Conservation (phyloP, 2,113 vertebrate species). For the Zosterops hypoxanthus region DNA sequence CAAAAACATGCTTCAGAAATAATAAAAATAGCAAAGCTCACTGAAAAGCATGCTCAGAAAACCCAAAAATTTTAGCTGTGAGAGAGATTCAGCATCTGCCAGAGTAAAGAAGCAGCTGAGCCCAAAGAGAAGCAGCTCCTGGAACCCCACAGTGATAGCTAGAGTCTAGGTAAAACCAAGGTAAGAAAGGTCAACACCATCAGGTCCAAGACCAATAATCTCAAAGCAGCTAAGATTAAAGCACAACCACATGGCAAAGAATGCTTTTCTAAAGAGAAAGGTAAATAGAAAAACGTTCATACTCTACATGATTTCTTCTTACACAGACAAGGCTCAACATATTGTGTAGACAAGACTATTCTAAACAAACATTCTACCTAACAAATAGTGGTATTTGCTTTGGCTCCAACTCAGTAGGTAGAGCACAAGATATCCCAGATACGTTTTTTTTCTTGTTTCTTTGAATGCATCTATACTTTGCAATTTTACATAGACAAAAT, state of each 20-base stretch:
- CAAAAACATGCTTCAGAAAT: neutral
- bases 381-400: neutral
- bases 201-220: neutral
- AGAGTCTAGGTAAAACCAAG: neutral
- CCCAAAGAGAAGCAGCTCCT: neutral
- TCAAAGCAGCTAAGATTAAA: neutral
- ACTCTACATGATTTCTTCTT: neutral
- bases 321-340: neutral
- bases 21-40: slow-evolving; percentile 5
- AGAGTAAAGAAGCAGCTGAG: neutral
- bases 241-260: neutral
- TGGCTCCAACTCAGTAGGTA: neutral
- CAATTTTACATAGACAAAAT: neutral
- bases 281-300: neutral
- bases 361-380: neutral
- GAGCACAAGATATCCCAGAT: neutral
- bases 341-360: neutral
- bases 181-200: neutral
- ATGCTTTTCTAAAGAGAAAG: neutral
- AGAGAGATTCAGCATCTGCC: neutral
- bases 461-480: neutral
- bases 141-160: neutral
- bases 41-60: neutral
- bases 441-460: neutral
- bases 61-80: neutral